These are phyloP conservation scores for Acropternis orthonyx DNA, from an alignment of 2,797 vertebrate genomes.

Conservation along the genomic window DNA sequence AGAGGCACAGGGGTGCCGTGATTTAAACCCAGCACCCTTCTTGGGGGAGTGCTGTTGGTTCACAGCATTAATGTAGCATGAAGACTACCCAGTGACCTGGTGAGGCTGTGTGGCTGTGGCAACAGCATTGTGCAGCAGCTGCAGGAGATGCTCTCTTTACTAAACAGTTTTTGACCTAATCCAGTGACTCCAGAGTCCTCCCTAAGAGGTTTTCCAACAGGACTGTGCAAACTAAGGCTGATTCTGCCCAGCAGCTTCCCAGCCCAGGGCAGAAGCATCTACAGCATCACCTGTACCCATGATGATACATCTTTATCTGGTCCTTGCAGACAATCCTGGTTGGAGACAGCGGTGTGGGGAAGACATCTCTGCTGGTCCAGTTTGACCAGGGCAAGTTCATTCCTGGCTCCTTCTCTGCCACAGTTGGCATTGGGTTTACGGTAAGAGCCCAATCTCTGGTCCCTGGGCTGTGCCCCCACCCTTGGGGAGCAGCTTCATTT, in stretches of 20 bases:
- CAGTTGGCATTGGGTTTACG: conserved; percentile 94
- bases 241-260: fast-evolving
- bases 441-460: conserved; percentile 73
- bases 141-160: not conserved
- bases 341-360: conserved; percentile 93
- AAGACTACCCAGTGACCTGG: fast-evolving
- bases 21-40: not conserved
- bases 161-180: not conserved
- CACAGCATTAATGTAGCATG: fast-evolving
- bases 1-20: fast-evolving
- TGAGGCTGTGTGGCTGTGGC: fast-evolving
- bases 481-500: not conserved
- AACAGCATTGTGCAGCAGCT: not conserved
- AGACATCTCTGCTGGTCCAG: conserved; percentile 93
- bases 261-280: fast-evolving
- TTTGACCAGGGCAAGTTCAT: conserved; percentile 98
- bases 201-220: not conserved
- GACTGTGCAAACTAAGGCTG: not conserved
- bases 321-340: conserved; percentile 89
- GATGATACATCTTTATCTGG: not conserved
- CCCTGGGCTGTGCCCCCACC: not conserved
- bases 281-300: fast-evolving
- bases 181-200: not conserved
- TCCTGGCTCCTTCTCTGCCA: conserved; percentile 92
- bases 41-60: fast-evolving